phyloP scores from a whole-genome alignment of 2,113 vertebrate species.

The Mus pahari region DNA sequence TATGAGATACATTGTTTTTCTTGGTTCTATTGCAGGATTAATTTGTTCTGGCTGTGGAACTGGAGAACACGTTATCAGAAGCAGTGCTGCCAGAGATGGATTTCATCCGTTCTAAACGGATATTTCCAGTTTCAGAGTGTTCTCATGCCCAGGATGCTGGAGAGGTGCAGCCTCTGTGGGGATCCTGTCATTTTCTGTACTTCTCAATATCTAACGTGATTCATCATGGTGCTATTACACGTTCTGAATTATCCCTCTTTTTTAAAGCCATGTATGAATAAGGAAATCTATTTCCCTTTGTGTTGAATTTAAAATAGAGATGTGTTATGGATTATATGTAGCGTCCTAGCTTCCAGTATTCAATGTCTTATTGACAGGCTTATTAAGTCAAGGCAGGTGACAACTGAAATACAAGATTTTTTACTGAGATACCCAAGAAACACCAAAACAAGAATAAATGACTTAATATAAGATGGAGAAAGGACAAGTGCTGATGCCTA shows the following conservation, averaged over 20 bases:
- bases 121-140: neutral
- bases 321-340: neutral
- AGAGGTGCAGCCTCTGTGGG: neutral
- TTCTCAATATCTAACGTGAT: neutral
- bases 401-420: constrained; percentile 5
- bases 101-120: neutral
- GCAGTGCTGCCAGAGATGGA: neutral
- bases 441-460: neutral
- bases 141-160: neutral
- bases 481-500: neutral
- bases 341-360: constrained; percentile 4
- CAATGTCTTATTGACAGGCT: neutral
- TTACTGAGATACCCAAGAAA: neutral
- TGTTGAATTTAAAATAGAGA: neutral
- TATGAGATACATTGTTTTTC: neutral
- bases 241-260: neutral
- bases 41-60: neutral
- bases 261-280: constrained; percentile 15
- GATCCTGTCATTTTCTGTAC: neutral
- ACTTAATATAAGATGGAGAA: constrained; percentile 24
- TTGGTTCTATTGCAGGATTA: neutral
- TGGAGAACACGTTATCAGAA: neutral
- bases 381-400: neutral
- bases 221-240: neutral
- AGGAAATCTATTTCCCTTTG: constrained; percentile 24